Conservation (phyloP, 2,113 vertebrate genomes). For the Chaenocephalus aceratus region DNA sequence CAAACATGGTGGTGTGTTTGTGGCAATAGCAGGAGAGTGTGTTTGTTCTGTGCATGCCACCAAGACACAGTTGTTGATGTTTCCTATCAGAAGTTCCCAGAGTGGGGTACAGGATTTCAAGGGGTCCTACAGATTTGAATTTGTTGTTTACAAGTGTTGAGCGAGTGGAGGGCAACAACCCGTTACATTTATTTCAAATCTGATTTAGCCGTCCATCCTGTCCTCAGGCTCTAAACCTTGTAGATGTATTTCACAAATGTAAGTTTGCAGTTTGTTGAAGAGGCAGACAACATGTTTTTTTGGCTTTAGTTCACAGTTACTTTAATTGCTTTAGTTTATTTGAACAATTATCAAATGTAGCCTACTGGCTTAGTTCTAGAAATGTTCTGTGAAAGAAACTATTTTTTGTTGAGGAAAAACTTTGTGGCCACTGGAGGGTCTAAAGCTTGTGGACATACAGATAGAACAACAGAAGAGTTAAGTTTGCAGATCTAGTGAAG, state of each 20-base stretch:
- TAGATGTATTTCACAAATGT: neutral
- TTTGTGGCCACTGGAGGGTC: too few relatives aligned
- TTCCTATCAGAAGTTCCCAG: slow-evolving; percentile 36
- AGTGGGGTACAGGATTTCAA: slow-evolving; percentile 14
- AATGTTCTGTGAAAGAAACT: neutral
- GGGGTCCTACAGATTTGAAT: slow-evolving; percentile 18
- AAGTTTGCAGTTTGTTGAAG: neutral
- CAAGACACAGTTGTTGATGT: slow-evolving; percentile 27
- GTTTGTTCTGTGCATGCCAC: slow-evolving; percentile 8
- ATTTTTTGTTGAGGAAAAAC: neutral
- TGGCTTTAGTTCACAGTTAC: neutral
- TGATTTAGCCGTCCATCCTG: neutral
- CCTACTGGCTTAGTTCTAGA: neutral
- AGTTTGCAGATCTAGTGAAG: too few relatives aligned
- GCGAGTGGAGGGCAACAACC: neutral
- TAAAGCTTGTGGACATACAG: too few relatives aligned
- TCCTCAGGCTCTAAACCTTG: neutral
- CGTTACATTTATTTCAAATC: neutral
- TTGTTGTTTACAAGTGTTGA: slow-evolving; percentile 16
- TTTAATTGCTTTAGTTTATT: neutral
- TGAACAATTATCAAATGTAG: too few relatives aligned
- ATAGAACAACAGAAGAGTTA: too few relatives aligned
- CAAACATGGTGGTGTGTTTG: slow-evolving; percentile 36
- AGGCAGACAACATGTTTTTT: neutral
- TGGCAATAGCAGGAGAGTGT: slow-evolving; percentile 1